phyloP scores from a whole-genome alignment of 2,888 invertebrate genomes.

The Drosophila anomalata region DNA sequence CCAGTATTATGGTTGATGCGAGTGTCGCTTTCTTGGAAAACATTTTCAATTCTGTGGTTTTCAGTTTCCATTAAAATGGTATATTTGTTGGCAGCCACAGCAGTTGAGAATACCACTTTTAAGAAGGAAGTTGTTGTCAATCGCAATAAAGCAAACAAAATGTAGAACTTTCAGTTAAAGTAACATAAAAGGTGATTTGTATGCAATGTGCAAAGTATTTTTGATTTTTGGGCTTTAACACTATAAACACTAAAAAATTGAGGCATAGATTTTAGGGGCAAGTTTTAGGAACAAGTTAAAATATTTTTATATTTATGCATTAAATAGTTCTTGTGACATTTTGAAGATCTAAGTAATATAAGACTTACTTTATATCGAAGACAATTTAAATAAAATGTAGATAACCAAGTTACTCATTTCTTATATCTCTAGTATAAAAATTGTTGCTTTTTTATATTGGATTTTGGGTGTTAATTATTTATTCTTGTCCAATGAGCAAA shows the following conservation, averaged over 20 bases:
- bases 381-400: too few relatives aligned
- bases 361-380: too few relatives aligned
- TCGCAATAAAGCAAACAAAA: constrained; percentile 40
- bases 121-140: constrained; percentile 57
- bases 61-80: constrained; percentile 5
- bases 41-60: constrained; percentile 30
- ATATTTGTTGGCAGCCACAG: constrained; percentile 14
- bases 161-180: constrained; percentile 17
- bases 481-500: constrained; percentile 41
- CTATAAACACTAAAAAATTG: constrained; percentile 15
- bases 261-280: too few relatives aligned
- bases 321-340: neutral
- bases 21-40: constrained; percentile 35
- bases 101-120: constrained; percentile 8
- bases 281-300: neutral
- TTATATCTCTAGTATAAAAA: too few relatives aligned
- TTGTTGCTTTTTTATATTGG: too few relatives aligned
- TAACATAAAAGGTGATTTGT: constrained; percentile 50
- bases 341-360: too few relatives aligned
- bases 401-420: too few relatives aligned
- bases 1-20: constrained; percentile 19
- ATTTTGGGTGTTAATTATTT: constrained; percentile 43
- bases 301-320: neutral
- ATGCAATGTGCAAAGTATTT: constrained; percentile 32
- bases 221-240: constrained; percentile 50